Base-by-base conservation (phyloP, 1,140 invertebrate species). In the Temnothorax longispinosus region DNA sequence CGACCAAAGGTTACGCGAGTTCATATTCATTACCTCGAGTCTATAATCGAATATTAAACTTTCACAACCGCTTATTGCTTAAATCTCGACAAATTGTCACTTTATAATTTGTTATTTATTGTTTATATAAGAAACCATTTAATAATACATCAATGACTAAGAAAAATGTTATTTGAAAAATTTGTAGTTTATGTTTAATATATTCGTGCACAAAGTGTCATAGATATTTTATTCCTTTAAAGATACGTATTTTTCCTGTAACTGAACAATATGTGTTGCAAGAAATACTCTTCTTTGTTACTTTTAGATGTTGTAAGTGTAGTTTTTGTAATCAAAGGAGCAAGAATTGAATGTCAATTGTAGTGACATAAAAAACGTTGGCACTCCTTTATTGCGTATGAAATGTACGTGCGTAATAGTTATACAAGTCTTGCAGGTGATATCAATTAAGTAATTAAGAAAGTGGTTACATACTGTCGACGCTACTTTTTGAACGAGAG, bases 1-100 rank as follows among this genome's bases (percentile, higher is more conserved):
- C 27, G 56, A 67, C 7, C 21, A 65, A 60, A 85, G 78, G 74
- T 72, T 71, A 86, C 18, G 15, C 8, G 44, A 87, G 52, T 81
- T 82, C 76, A 76, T 1, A 41, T 81, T 82, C 76, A 76, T 1
- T 50, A 72, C 15, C 62, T 44, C 27, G 13, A 7, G 18, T 62
- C 10, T 15, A 2, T 84, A 75, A 84, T 75, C 54, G 41, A 60
- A 60, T 74, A 74, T 74, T 74, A 47, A 58, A 47, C 11, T 18
- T 50, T 38, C 41, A 47, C 21, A 38, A 13, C 27, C 21, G 3
- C 4, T 27, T 32, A 8, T 82, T 47, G 47, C n/a, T 38, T 32
- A 21, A 47, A 74, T 5, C 13, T 21, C 2, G 64, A 69, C 6
- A 41, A 11, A 38, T 18, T 35, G 21, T 81, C 5, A 41, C 8